Evolutionary conservation across 2,797 vertebrate species (phyloP), one percentile per base, ranked within the genome.

Genomic region (Tympanoctomys barrerae): DNA sequence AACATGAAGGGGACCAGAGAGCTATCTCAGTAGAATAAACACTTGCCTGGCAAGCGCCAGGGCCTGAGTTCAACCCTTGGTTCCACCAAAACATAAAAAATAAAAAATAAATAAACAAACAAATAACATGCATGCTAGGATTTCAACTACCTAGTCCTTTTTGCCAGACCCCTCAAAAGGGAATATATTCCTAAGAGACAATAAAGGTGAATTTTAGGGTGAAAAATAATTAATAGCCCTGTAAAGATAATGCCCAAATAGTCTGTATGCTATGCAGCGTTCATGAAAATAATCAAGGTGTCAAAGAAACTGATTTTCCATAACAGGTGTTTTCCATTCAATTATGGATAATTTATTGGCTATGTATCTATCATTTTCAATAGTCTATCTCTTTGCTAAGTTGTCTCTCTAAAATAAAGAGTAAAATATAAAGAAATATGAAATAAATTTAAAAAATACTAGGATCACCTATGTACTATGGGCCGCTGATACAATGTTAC

Each of bases 401-500:
- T 49, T 26, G 3, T 68, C 33, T 68, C 31, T 90, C 22, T 81
- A 73, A 1, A 28, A 36, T 86, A 31, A 64, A 33, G 52, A 18
- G 21, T 36, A 81, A n/a, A 59, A 64, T 85, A 88, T 16, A 73
- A 73, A 89, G 0, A 4, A 33, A 70, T 92, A n/a, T 36, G 10
- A 64, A 12, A 28, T 88, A 87, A 12, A 2, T 49, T 42, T 42
- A 49, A 80, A 75, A 90, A 91, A 5, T 49, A 82, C 31, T 64
- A 95, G 90, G 61, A n/a, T 87, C 79, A 94, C 16, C 2, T 46
- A 26, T 54, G 54, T 88, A 93, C 28, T 85, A 73, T 79, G 80
- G 78, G 62, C 95, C 8, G 90, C 93, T 97, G 61, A 42, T 92
- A 94, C 31, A 80, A 26, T 96, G 93, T 97, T 96, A 86, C 70